Evolutionary conservation across 2,797 vertebrate species (phyloP).

Genomic region (Zalophus californianus): DNA sequence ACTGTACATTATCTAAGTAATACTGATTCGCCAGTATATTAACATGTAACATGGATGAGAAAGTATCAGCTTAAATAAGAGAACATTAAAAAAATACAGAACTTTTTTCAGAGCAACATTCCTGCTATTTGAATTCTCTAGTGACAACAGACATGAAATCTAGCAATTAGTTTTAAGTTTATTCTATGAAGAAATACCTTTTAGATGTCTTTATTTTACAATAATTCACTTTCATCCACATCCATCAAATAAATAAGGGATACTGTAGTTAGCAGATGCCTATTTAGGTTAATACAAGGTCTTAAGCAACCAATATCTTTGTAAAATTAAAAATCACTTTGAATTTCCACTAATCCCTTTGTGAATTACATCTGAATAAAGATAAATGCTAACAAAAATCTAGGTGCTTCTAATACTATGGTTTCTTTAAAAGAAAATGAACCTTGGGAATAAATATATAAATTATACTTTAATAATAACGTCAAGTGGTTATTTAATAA

Average conservation of each 20-base stretch:
- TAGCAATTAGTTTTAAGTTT: conserved; percentile 12
- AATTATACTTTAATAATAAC: not conserved
- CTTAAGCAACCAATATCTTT: not conserved
- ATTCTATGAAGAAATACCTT: not conserved
- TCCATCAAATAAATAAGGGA: not conserved
- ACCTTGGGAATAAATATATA: not conserved
- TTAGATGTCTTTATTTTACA: not conserved
- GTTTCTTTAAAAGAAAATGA: conserved; percentile 43
- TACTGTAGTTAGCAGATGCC: not conserved
- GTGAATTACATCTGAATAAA: not conserved
- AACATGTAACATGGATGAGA: not conserved
- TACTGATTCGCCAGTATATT: not conserved
- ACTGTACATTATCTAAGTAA: not conserved
- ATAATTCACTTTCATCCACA: not conserved
- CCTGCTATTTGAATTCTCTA: conserved; percentile 14
- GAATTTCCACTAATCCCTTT: not conserved
- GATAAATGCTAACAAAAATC: not conserved
- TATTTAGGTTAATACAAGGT: not conserved
- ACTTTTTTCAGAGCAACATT: not conserved
- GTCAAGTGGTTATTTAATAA: not conserved
- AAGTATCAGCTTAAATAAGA: not conserved
- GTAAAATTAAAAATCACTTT: conserved; percentile 44
- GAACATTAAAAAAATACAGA: not conserved
- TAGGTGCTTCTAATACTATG: not conserved
- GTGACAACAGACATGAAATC: conserved; percentile 3